These are phyloP conservation scores for Eustalomyia histrio DNA, from an alignment of 2,888 invertebrate genomes.

Conservation along the genomic window DNA sequence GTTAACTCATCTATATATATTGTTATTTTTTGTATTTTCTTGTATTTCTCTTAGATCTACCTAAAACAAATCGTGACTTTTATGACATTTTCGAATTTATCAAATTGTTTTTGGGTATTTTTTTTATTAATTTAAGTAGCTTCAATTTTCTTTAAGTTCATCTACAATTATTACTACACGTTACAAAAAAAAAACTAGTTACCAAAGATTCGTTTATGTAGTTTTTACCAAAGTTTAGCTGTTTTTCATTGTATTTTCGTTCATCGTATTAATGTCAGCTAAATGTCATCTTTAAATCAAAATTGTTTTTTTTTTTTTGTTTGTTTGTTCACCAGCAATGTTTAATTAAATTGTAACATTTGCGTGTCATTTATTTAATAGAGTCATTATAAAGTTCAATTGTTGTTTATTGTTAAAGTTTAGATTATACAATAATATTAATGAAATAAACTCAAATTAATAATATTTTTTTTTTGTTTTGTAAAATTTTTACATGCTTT, in stretches of 20 bases:
- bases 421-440: slow-evolving; percentile 19
- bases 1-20: slow-evolving; percentile 53
- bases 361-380: slow-evolving; percentile 55
- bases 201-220: slow-evolving; percentile 19
- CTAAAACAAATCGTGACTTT: slow-evolving; percentile 65
- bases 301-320: slow-evolving; percentile 21
- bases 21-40: slow-evolving; percentile 21
- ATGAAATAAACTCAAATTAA: slow-evolving; percentile 40
- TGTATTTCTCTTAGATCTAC: slow-evolving; percentile 28
- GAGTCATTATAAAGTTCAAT: slow-evolving; percentile 47
- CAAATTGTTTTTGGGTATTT: slow-evolving; percentile 36
- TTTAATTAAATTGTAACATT: slow-evolving; percentile 64
- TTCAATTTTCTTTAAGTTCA: slow-evolving; percentile 55
- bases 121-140: slow-evolving; percentile 39
- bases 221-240: slow-evolving; percentile 5
- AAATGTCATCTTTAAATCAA: slow-evolving; percentile 65
- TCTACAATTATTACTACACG: slow-evolving; percentile 46
- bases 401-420: slow-evolving; percentile 24
- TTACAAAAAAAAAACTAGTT: slow-evolving; percentile 20
- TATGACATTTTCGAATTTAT: slow-evolving; percentile 64
- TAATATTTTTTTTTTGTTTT: slow-evolving; percentile 43
- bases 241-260: slow-evolving; percentile 35
- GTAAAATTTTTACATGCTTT: slow-evolving; percentile 63
- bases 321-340: slow-evolving; percentile 3
- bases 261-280: slow-evolving; percentile 61